Evolutionary conservation across 2,113 vertebrate genomes (phyloP), one percentile per base, ranked within the genome.

Genomic region (Lanius collurio): DNA sequence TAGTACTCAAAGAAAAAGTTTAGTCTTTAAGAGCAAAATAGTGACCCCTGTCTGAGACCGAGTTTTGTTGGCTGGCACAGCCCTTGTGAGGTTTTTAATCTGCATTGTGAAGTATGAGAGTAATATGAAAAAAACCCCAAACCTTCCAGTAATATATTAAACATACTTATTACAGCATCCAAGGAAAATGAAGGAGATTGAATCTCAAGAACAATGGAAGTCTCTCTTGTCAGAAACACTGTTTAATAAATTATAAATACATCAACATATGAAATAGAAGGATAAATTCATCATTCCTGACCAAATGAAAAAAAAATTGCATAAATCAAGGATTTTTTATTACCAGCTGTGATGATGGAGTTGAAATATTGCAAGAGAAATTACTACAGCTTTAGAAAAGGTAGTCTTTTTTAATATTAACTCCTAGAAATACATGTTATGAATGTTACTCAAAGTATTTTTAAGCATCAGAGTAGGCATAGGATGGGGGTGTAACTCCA

Each of bases 131-230:
- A 93, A 87, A 42, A 0, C 1, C 20, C 70, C 52, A 59, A 39
- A 12, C 12, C 62, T 70, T 93, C 71, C 64, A 77, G 79, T 86
- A 87, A 91, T 91, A 73, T 71, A 83, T 89, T 77, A 89, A 94
- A 87, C 42, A 83, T 35, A 84, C 19, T 86, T 82, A 71, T 49
- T 83, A 76, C 55, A 91, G 67, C 92, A 92, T 89, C 33, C 52
- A 81, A 86, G 69, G 65, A 81, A 86, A 81, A 59, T 15, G 44
- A 69, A n/a, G 44, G 67, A 83, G 33, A 77, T 81, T 30, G 63
- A 63, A 55, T 77, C 71, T 70, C 64, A 87, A 91, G 64, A 83
- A 71, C n/a, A 88, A 77, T 44, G 42, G 33, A 77, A 81, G 60
- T 31, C n/a, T 85, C 69, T 90, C 87, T 82, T 60, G 10, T 0